Evolutionary conservation across 1,140 invertebrate genomes (phyloP), one percentile per base, ranked within the genome.

Genomic region (Diplogasteroides magnus): DNA sequence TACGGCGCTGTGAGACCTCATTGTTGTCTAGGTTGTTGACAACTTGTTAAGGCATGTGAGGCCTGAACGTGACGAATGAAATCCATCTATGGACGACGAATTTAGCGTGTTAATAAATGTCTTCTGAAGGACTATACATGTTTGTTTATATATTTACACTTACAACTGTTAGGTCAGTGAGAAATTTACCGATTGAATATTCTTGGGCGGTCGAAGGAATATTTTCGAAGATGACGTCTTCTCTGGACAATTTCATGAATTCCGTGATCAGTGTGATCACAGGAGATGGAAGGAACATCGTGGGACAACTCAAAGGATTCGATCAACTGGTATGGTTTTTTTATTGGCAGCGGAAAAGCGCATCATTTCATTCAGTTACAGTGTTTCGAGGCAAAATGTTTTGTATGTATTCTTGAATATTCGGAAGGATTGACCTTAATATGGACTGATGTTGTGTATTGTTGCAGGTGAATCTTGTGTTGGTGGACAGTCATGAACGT

Each of bases 401-500:
- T n/a, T n/a, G n/a, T n/a, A n/a, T n/a, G n/a, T n/a, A n/a, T n/a
- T n/a, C n/a, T n/a, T n/a, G n/a, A n/a, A n/a, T n/a, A n/a, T n/a
- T n/a, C n/a, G n/a, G n/a, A n/a, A n/a, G n/a, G n/a, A n/a, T n/a
- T n/a, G n/a, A n/a, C n/a, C n/a, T n/a, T n/a, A n/a, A n/a, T n/a
- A n/a, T n/a, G n/a, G n/a, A n/a, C n/a, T n/a, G n/a, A n/a, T n/a
- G n/a, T n/a, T n/a, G n/a, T n/a, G n/a, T n/a, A n/a, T n/a, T n/a
- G n/a, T n/a, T n/a, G n/a, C n/a, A n/a, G n/a, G 94, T 97, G 69
- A 98, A 98, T 81, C 87, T 98, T 70, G 96, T 98, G 78, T 86
- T 98, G 37, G 94, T 97, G 83, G 94, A 98, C 84, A 94, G 92
- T 67, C 93, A 97, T 84, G 95, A 98, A 85, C 86, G 95, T 81